Conservation (phyloP, 2,888 invertebrate genomes). For the Sinopyrophorus schimmeli region DNA sequence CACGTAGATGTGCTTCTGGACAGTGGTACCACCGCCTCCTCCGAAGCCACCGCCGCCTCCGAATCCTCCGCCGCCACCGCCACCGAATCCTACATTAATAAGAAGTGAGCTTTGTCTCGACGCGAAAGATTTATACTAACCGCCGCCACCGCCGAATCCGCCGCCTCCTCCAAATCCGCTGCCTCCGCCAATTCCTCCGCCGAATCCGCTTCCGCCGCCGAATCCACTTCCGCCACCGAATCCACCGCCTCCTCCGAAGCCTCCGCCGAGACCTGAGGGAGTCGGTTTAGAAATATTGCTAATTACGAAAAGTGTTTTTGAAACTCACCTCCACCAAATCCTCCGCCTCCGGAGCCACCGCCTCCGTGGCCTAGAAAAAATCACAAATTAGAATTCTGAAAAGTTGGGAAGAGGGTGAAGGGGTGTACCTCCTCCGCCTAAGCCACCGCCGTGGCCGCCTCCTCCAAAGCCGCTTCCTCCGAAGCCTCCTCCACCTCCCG, state of each 20-base stretch:
- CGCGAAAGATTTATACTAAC: conserved; percentile 55
- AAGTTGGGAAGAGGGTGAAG: conserved; percentile 1
- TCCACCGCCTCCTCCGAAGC: conserved; percentile 33
- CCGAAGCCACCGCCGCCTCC: conserved; percentile 59
- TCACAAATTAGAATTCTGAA: too few relatives aligned
- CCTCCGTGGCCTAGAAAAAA: conserved; percentile 17
- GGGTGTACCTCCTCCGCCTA: conserved; percentile 13
- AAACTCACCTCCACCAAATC: conserved; percentile 19
- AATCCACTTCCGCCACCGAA: conserved; percentile 27
- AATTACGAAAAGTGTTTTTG: too few relatives aligned
- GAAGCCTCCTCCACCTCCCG: conserved; percentile 51
- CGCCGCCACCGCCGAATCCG: conserved; percentile 47
- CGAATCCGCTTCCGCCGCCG: conserved; percentile 32
- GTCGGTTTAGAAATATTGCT: too few relatives aligned
- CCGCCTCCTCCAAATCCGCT: conserved; percentile 44
- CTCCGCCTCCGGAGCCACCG: conserved; percentile 29
- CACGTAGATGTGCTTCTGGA: conserved; percentile 87
- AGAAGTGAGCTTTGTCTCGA: conserved; percentile 55
- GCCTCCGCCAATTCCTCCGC: conserved; percentile 34
- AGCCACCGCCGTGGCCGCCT: conserved; percentile 36
- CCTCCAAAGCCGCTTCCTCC: conserved; percentile 39
- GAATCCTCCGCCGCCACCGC: conserved; percentile 48
- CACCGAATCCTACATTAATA: conserved; percentile 29
- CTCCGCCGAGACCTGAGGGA: conserved; percentile 28
- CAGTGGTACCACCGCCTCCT: conserved; percentile 62